A percentile compares a stretch with the other conserved stretches of the same genome.
phyloP scores from a whole-genome alignment of 2,888 invertebrate species.

The Anaspis maculata region DNA sequence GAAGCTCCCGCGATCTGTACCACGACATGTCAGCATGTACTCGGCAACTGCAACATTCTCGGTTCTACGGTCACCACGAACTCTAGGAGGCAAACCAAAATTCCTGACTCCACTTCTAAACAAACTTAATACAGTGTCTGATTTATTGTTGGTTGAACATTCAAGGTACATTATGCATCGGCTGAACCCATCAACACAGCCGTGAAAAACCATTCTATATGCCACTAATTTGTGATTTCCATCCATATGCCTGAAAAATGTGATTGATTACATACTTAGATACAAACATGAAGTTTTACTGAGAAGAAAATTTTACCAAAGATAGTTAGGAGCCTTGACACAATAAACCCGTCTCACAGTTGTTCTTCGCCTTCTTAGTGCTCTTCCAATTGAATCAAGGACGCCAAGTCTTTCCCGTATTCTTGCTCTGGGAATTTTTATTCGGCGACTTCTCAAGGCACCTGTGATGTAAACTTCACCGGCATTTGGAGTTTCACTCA shows the following conservation, averaged over 20 bases:
- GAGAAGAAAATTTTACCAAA: too few species aligned
- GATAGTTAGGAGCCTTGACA: too few species aligned
- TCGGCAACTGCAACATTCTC: conserved; percentile 14
- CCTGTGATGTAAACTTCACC: too few species aligned
- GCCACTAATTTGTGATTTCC: conserved; percentile 12
- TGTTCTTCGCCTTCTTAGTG: too few species aligned
- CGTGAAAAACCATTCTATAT: conserved; percentile 11
- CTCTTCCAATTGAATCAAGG: too few species aligned
- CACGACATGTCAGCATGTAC: conserved; percentile 10
- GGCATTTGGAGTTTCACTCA: too few species aligned
- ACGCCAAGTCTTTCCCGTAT: too few species aligned
- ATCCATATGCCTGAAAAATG: conserved; percentile 15
- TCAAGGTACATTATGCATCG: conserved; percentile 11
- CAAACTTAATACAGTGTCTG: conserved; percentile 9
- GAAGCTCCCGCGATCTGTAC: conserved; percentile 12
- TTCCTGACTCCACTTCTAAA: conserved; percentile 10
- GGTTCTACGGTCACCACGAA: conserved; percentile 11
- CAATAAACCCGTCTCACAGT: too few species aligned
- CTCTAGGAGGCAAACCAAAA: conserved; percentile 13
- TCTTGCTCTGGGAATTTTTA: too few species aligned
- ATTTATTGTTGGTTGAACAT: conserved; percentile 12
- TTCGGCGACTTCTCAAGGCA: too few species aligned
- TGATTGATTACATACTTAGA: too few species aligned
- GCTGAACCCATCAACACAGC: conserved; percentile 15
- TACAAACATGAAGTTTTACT: too few species aligned